Percentiles rank a stretch among this genome's conserved stretches.
Evolutionary conservation across 1,140 invertebrate species (phyloP).

Genomic region (Halotydeus destructor): DNA sequence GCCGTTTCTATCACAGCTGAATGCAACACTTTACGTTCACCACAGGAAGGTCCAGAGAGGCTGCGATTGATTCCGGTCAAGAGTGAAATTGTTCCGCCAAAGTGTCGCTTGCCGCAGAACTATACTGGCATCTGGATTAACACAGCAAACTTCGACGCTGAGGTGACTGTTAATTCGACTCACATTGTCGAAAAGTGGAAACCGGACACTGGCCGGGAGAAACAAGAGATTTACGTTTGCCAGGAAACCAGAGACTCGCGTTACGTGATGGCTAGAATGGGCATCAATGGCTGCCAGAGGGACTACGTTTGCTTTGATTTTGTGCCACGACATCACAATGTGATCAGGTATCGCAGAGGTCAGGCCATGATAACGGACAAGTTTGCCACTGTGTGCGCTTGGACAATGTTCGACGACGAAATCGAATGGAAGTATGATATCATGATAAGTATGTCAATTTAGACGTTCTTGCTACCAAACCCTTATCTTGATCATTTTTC

Average conservation of each 20-base stretch:
- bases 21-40: constrained; percentile 72
- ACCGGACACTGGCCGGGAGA: constrained; percentile 65
- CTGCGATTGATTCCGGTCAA: constrained; percentile 49
- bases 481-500: neutral
- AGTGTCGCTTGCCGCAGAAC: constrained; percentile 75
- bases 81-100: constrained; percentile 62
- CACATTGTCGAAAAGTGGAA: constrained; percentile 86
- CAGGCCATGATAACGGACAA: constrained; percentile 63
- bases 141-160: constrained; percentile 82
- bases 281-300: constrained; percentile 90
- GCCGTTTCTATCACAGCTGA: constrained; percentile 76
- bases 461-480: constrained; percentile 3
- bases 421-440: constrained; percentile 70
- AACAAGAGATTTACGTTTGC: constrained; percentile 82
- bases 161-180: constrained; percentile 80
- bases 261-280: constrained; percentile 83
- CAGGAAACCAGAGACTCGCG: constrained; percentile 60
- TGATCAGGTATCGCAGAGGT: constrained; percentile 77
- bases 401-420: constrained; percentile 69
- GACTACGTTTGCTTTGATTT: constrained; percentile 95
- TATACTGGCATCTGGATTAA: constrained; percentile 90
- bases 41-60: constrained; percentile 72
- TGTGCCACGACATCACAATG: constrained; percentile 78
- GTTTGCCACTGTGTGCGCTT: constrained; percentile 76
- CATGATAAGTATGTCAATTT: constrained; percentile 36